Evolutionary conservation across 2,113 vertebrate genomes (phyloP).

Genomic region (Actinemys pallida): DNA sequence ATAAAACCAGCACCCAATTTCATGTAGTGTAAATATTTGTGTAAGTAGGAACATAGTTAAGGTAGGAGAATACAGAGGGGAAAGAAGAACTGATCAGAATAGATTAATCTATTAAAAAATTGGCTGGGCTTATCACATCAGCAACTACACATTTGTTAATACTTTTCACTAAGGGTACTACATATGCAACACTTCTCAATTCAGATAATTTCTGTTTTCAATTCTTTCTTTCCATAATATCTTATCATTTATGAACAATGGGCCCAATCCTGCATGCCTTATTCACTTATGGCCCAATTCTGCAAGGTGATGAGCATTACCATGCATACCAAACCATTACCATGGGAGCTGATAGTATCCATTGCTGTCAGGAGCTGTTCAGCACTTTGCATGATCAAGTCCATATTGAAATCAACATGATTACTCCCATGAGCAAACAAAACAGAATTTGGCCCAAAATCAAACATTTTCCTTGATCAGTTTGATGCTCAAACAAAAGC

Average conservation of each 20-base stretch:
- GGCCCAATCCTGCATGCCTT: background rate
- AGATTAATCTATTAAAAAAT: background rate
- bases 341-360: background rate
- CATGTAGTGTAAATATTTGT: background rate
- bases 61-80: background rate
- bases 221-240: background rate
- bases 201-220: background rate
- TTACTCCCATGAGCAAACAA: background rate
- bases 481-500: background rate
- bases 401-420: background rate
- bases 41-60: fast-evolving
- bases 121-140: background rate
- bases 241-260: background rate
- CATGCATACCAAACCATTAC: background rate
- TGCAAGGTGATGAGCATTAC: background rate
- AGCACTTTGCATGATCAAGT: background rate
- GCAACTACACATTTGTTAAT: background rate
- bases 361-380: background rate
- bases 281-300: background rate
- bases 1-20: background rate
- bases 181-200: background rate
- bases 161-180: background rate
- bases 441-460: fast-evolving
- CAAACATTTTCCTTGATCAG: background rate
- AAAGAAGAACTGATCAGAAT: background rate